phyloP scores from a whole-genome alignment of 2,888 invertebrate genomes.

The Octonoba sinensis region DNA sequence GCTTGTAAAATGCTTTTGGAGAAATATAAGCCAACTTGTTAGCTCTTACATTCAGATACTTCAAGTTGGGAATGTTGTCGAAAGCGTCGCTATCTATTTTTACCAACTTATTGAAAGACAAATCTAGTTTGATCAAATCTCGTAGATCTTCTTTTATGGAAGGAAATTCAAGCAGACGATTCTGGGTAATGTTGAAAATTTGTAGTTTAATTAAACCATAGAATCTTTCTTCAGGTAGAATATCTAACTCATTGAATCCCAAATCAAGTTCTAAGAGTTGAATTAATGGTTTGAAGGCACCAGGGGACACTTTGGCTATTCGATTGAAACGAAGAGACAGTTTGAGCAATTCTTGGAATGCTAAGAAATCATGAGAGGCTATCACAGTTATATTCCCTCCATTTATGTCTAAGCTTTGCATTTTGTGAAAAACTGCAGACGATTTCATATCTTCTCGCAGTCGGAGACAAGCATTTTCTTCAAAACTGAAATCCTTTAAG shows the following conservation, averaged over 20 bases:
- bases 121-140: conserved; percentile 81
- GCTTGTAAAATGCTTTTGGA: conserved; percentile 74
- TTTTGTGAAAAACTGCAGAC: conserved; percentile 50
- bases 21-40: conserved; percentile 69
- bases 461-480: conserved; percentile 65
- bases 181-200: conserved; percentile 85
- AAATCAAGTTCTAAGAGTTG: conserved; percentile 63
- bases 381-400: conserved; percentile 66
- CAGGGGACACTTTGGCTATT: conserved; percentile 67
- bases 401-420: conserved; percentile 62
- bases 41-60: conserved; percentile 68
- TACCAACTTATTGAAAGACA: conserved; percentile 80
- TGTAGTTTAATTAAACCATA: conserved; percentile 76
- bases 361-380: conserved; percentile 66
- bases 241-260: conserved; percentile 66
- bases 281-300: conserved; percentile 65
- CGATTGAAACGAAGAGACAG: conserved; percentile 66
- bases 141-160: conserved; percentile 78
- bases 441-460: conserved; percentile 66
- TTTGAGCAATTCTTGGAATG: conserved; percentile 55
- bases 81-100: conserved; percentile 67
- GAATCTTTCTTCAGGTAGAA: conserved; percentile 68
- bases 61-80: conserved; percentile 66
- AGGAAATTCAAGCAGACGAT: conserved; percentile 77
- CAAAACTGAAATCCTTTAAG: conserved; percentile 64